Base-by-base conservation (phyloP, 2,797 vertebrate species). In the Bovichtus diacanthus region DNA sequence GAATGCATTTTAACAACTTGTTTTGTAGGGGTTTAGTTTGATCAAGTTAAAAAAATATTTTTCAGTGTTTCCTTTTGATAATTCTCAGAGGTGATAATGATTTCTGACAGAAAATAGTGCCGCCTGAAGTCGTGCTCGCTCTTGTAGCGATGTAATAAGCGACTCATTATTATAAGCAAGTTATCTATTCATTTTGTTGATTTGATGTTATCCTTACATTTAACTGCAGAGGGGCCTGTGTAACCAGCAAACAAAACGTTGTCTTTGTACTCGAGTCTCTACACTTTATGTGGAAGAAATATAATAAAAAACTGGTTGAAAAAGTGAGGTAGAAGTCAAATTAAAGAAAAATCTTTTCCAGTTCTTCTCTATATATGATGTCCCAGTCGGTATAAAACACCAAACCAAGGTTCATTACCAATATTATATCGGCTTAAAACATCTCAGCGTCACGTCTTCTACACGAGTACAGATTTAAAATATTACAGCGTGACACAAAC, bases 301-400 rank as follows among this genome's bases (percentile, higher is more conserved):
- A 25, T 19, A 23, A 31, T 0, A n/a, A 67, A 15, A 36, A 44
- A 58, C 6, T 36, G 41, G 43, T 39, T 16, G 16, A 39, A 27
- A 34, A 46, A n/a, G 38, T 58, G 25, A 74, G 71, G 61, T 58
- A 56, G 71, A 16, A 49, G 29, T 13, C 8, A 51, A 31, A 44
- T 39, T 46, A 56, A 47, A 64, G 41, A 44, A 38, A 31, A 62
- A 10, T 5, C 8, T 15, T 27, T 46, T 55, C 50, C n/a, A 55
- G 29, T 63, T 31, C 47, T 63, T 31, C 47, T 65, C 63, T 25
- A 34, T 7, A 15, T 3, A 0, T 31, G 18, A 46, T 19, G 3
- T 16, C 36, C 60, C 27, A 38, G 31, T 19, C 16, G 5, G 34
- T 38, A 11, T n/a, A 55, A 39, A 43, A 25, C 43, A 47, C 27